These are phyloP conservation scores for Brachionus asplanchnoidis DNA, from an alignment of 1,140 invertebrate genomes.

Conservation along the genomic window DNA sequence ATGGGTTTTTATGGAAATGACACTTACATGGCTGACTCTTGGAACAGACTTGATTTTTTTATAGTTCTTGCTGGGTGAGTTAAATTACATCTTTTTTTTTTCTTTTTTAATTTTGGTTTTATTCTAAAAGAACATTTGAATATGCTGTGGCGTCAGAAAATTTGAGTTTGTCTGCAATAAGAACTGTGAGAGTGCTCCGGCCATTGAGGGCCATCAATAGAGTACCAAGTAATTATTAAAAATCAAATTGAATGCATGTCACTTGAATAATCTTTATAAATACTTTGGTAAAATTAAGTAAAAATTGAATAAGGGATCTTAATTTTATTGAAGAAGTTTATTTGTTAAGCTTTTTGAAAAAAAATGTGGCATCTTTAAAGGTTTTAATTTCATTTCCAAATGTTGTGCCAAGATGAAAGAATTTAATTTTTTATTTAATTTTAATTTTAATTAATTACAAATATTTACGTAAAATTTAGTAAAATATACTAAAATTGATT, in stretches of 20 bases:
- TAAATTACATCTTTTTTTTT: background rate
- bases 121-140: slow-evolving; percentile 73
- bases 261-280: too few species aligned
- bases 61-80: slow-evolving; percentile 90
- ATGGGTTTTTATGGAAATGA: slow-evolving; percentile 94
- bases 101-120: slow-evolving; percentile 2
- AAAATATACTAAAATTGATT: too few species aligned
- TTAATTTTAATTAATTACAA: too few species aligned
- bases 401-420: too few species aligned
- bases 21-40: slow-evolving; percentile 91
- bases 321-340: too few species aligned
- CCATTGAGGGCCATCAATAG: slow-evolving; percentile 95
- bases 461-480: too few species aligned
- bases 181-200: slow-evolving; percentile 90
- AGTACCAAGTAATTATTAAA: slow-evolving; percentile 80
- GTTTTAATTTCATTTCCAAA: too few species aligned
- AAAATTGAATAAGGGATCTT: too few species aligned
- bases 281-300: too few species aligned
- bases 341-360: too few species aligned
- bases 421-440: too few species aligned
- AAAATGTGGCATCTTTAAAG: too few species aligned
- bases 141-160: slow-evolving; percentile 90
- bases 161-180: slow-evolving; percentile 92
- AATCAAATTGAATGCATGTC: background rate
- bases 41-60: slow-evolving; percentile 95